Evolutionary conservation across 2,113 vertebrate genomes (phyloP).

Genomic region (Hiodon alosoides): DNA sequence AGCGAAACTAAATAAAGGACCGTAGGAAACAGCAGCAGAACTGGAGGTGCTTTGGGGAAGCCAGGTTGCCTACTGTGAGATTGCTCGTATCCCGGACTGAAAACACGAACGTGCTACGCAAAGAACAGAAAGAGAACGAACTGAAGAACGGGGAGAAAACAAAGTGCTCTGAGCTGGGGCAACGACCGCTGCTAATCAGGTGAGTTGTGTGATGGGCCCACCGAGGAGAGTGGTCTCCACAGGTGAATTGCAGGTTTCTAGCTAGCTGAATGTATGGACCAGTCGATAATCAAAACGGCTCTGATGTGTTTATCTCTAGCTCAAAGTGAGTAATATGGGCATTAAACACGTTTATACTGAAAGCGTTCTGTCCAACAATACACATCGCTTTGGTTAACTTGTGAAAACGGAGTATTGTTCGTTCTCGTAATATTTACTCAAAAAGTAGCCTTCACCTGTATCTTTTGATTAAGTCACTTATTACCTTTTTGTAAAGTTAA

Average conservation of each 20-base stretch:
- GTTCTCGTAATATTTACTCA: too few species aligned
- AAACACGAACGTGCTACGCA: not conserved
- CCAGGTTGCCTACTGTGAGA: not conserved
- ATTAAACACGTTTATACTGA: too few species aligned
- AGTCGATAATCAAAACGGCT: not conserved
- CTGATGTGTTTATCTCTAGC: too few species aligned
- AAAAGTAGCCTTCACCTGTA: too few species aligned
- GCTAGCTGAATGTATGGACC: too few species aligned
- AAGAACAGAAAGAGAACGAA: not conserved
- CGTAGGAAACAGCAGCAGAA: too few species aligned
- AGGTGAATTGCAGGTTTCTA: conserved; percentile 40
- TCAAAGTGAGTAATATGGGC: too few species aligned
- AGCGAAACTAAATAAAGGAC: not conserved
- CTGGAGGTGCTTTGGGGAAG: not conserved
- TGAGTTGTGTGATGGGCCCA: conserved; percentile 52
- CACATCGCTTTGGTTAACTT: not conserved
- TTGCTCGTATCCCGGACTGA: not conserved
- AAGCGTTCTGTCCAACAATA: too few species aligned
- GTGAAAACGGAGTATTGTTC: not conserved
- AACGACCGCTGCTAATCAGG: conserved; percentile 53
- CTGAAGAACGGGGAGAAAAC: conserved; percentile 1
- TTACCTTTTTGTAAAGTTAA: too few species aligned
- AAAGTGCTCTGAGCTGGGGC: conserved; percentile 37
- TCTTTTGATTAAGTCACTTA: too few species aligned
- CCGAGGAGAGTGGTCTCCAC: conserved; percentile 19